Conservation (phyloP, 2,797 vertebrate genomes). For the Lacerta bilineata region DNA sequence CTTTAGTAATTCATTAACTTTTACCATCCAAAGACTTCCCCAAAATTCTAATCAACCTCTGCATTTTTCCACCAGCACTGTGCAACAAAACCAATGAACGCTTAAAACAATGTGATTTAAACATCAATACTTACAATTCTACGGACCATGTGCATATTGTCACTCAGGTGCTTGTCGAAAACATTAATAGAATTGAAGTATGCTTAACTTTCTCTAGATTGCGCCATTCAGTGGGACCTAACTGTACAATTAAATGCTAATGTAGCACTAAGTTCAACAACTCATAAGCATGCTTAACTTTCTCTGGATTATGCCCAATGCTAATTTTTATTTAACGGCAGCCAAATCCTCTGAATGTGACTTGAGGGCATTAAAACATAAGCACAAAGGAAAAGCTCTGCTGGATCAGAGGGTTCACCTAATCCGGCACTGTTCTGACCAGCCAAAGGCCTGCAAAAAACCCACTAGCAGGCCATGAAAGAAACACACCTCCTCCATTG, state of each 20-base stretch:
- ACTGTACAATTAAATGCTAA: not conserved
- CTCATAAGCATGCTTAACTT: not conserved
- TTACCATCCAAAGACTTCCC: slow-evolving; percentile 24
- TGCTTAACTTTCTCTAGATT: too few species aligned
- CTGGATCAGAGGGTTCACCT: not conserved
- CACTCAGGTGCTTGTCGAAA: not conserved
- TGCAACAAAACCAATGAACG: not conserved
- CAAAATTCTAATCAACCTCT: slow-evolving; percentile 54
- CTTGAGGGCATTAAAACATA: not conserved
- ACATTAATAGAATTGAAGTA: too few species aligned
- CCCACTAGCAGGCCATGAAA: not conserved
- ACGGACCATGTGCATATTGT: not conserved
- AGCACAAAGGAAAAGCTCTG: not conserved
- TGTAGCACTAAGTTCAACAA: not conserved
- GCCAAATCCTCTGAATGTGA: not conserved
- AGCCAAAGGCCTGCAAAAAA: not conserved
- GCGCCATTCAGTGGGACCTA: not conserved
- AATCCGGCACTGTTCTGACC: not conserved
- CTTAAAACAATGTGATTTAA: not conserved
- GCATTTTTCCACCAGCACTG: slow-evolving; percentile 39
- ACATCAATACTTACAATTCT: not conserved
- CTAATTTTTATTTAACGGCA: not conserved
- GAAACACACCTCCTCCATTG: not conserved
- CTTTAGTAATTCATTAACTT: slow-evolving; percentile 32
- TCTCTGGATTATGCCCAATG: not conserved